Percentiles rank a stretch among this genome's conserved stretches.
Conservation (phyloP, 2,888 invertebrate genomes). For the Tinea pellionella region DNA sequence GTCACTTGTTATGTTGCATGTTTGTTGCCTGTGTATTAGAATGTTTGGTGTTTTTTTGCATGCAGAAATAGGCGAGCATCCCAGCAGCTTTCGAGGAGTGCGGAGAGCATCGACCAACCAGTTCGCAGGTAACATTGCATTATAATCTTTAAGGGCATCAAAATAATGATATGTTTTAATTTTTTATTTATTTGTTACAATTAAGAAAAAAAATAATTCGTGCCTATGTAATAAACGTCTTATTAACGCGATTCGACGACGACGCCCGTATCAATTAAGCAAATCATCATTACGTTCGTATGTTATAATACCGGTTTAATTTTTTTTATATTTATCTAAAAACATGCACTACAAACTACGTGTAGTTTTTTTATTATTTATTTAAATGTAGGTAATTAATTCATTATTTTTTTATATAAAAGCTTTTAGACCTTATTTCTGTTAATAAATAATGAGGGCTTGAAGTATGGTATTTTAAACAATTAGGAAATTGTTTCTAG, state of each 20-base stretch:
- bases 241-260: too few relatives aligned
- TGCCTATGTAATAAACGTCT: neutral
- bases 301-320: neutral
- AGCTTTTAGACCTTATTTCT: too few relatives aligned
- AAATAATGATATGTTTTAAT: too few relatives aligned
- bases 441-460: too few relatives aligned
- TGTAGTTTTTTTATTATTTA: neutral
- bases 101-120: slow-evolving; percentile 72
- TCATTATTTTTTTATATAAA: too few relatives aligned
- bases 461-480: too few relatives aligned
- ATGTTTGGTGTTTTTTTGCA: slow-evolving; percentile 42
- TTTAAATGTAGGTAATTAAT: too few relatives aligned
- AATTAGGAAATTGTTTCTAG: too few relatives aligned
- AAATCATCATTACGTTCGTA: neutral
- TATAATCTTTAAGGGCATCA: slow-evolving; percentile 17
- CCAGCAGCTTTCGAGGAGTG: slow-evolving; percentile 80
- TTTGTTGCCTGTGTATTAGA: slow-evolving; percentile 47
- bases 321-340: neutral
- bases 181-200: too few relatives aligned
- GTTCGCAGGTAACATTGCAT: slow-evolving; percentile 65
- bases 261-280: neutral
- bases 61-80: slow-evolving; percentile 89
- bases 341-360: neutral
- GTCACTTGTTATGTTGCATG: slow-evolving; percentile 37
- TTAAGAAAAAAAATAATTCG: too few relatives aligned